Conservation (phyloP, 1,140 invertebrate species). For the Cyclina sinensis region DNA sequence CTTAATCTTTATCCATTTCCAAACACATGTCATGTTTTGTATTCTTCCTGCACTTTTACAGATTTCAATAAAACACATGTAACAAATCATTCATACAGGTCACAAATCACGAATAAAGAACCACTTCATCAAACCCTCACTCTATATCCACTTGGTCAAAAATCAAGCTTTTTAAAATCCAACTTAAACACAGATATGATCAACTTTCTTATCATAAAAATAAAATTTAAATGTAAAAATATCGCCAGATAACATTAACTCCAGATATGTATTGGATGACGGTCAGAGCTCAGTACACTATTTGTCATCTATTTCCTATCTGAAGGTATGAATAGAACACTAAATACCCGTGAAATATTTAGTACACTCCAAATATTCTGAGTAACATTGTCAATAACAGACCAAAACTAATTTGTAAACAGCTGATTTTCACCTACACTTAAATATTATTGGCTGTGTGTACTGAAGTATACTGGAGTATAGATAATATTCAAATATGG, state of each 20-base stretch:
- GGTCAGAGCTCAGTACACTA: neutral
- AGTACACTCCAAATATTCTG: neutral
- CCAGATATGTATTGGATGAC: neutral
- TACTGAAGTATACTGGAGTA: neutral
- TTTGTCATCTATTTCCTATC: neutral
- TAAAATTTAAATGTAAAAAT: neutral
- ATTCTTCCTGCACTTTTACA: too few species aligned
- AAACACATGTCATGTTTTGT: neutral
- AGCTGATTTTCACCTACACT: neutral
- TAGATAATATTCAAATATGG: neutral
- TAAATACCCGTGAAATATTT: neutral
- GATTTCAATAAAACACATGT: too few species aligned
- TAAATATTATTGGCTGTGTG: neutral
- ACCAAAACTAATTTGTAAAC: conserved; percentile 9
- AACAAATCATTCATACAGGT: too few species aligned
- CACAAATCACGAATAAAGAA: too few species aligned
- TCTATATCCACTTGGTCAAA: neutral
- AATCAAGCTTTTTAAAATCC: neutral
- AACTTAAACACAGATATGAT: neutral
- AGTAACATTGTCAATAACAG: conserved; percentile 11
- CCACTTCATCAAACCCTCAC: neutral
- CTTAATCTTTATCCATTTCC: neutral
- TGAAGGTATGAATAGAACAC: neutral
- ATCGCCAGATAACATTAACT: neutral
- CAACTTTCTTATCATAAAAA: neutral